phyloP scores from a whole-genome alignment of 2,888 invertebrate genomes.

The Nemurella pictetii region DNA sequence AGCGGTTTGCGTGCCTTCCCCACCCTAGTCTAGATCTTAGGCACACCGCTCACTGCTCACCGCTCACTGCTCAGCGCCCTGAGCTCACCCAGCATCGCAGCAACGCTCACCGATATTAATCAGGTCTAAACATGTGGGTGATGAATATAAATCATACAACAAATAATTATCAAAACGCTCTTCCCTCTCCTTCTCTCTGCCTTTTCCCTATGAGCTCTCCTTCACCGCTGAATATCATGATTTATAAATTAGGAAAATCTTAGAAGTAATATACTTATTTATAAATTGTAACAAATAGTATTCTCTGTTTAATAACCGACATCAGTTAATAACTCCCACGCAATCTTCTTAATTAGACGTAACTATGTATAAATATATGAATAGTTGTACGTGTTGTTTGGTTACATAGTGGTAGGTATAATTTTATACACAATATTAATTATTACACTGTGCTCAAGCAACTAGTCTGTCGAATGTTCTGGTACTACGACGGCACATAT shows the following conservation, averaged over 20 bases:
- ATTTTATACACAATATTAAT: too few species aligned
- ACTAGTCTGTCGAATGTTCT: too few species aligned
- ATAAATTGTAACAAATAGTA: not conserved
- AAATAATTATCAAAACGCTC: constrained; percentile 7
- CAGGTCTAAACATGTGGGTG: constrained; percentile 21
- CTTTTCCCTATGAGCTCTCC: not conserved
- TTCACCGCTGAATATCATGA: not conserved
- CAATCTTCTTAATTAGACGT: not conserved
- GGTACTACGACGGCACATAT: too few species aligned
- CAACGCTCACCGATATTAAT: constrained; percentile 1
- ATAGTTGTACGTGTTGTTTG: too few species aligned
- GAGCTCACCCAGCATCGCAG: too few species aligned
- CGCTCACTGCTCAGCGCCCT: not conserved
- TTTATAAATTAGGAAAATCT: not conserved
- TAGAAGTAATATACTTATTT: not conserved
- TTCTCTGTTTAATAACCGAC: not conserved
- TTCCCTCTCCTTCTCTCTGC: not conserved
- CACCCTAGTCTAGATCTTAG: too few species aligned
- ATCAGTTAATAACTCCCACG: constrained; percentile 7
- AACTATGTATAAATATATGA: not conserved
- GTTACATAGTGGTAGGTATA: too few species aligned
- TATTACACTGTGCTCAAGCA: too few species aligned
- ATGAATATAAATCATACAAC: constrained; percentile 12
- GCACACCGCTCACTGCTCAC: not conserved
- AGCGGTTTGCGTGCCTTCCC: not conserved